Evolutionary conservation across 2,888 invertebrate genomes (phyloP), one percentile per base, ranked within the genome.

Genomic region (Caenorhabditis afra): DNA sequence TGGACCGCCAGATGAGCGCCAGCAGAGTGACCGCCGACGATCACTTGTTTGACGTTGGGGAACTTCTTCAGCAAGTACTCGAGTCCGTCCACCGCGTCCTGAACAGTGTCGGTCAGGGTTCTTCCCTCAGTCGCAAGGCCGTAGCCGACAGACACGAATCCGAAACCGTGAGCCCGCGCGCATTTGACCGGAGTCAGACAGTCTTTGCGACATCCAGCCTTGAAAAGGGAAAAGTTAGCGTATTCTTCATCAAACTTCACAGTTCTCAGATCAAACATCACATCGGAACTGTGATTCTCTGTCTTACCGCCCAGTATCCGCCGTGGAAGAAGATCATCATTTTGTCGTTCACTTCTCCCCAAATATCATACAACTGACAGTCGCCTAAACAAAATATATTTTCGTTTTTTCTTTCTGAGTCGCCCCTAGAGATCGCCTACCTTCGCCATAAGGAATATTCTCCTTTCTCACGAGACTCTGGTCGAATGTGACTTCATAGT

Each of bases 261-360:
- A n/a, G n/a, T n/a, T n/a, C n/a, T n/a, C n/a, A n/a, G n/a, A n/a
- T n/a, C n/a, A n/a, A n/a, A n/a, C n/a, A n/a, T n/a, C n/a, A n/a
- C n/a, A n/a, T 29, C 7, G 29, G 29, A 7, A 5, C 29, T 29
- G 29, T 29, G 29, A 29, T 29, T 3, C 7, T 29, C 7, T 29
- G 4, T 5, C 7, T 29, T 29, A 78, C 81, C 75, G 70, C 71
- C 81, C 81, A 83, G 39, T 80, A 83, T 29, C 83, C 83, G 11
- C 83, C 83, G 35, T 83, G 83, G 18, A 83, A 14, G 23, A 77
- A 78, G 8, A 83, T 79, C 20, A 81, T 47, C 12, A 83, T 47
- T n/a, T 71, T 70, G 5, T 77, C 64, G 1, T 57, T 22, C 10
- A 73, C 78, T 10, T 55, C 29, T 8, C 83, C 83, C 68, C 75